A percentile compares a stretch with the other conserved stretches of the same genome.
These are phyloP conservation scores for Trachelus stipa DNA, from an alignment of 2,888 invertebrate genomes.

Conservation along the genomic window DNA sequence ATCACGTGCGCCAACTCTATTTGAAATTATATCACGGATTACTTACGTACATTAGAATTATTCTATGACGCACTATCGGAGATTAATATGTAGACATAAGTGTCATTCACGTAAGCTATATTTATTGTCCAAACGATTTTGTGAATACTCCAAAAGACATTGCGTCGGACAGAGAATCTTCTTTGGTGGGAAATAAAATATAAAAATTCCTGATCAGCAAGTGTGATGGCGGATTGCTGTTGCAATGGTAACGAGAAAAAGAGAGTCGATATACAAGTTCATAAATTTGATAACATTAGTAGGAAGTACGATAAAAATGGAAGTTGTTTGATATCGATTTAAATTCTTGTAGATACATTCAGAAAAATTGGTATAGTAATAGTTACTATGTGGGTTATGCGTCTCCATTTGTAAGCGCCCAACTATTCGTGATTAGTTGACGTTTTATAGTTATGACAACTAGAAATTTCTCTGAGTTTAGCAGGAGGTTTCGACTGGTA, in stretches of 20 bases:
- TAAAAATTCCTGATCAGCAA: not conserved
- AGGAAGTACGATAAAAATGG: not conserved
- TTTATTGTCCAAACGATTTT: not conserved
- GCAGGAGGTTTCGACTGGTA: too few relatives aligned
- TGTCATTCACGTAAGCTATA: not conserved
- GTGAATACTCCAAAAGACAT: not conserved
- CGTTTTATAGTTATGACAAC: too few relatives aligned
- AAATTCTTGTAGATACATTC: not conserved
- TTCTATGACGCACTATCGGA: not conserved
- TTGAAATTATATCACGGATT: not conserved
- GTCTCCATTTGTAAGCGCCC: too few relatives aligned
- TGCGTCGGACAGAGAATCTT: not conserved
- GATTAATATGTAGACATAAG: not conserved
- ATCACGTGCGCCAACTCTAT: not conserved
- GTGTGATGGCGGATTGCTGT: not conserved
- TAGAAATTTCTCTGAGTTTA: too few relatives aligned
- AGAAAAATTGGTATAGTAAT: too few relatives aligned
- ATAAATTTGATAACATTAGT: not conserved
- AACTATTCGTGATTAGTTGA: too few relatives aligned
- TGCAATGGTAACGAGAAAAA: not conserved
- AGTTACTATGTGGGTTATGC: too few relatives aligned
- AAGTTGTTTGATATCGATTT: not conserved
- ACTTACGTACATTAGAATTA: not conserved
- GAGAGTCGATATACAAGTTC: not conserved
- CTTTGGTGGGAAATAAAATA: not conserved